phyloP scores from a whole-genome alignment of 2,888 invertebrate genomes.

The Leuctra nigra region DNA sequence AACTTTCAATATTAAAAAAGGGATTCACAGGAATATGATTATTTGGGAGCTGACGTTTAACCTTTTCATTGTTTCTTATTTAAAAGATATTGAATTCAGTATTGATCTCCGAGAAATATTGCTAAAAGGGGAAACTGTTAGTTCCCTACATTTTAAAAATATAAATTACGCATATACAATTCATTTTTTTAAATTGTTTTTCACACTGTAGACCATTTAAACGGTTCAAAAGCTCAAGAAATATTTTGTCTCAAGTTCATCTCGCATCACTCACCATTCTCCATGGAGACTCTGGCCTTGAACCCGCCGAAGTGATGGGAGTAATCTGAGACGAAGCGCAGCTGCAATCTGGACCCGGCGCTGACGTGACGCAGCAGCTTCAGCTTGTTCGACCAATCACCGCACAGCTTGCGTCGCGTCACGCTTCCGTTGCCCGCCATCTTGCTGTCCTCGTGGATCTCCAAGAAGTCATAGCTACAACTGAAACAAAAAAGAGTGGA shows the following conservation, averaged over 20 bases:
- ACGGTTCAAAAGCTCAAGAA: too few relatives aligned
- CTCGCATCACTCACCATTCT: constrained; percentile 55
- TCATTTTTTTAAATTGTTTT: too few relatives aligned
- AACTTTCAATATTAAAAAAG: too few relatives aligned
- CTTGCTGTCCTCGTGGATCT: constrained; percentile 20
- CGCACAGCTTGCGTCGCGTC: constrained; percentile 44
- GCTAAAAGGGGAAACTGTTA: too few relatives aligned
- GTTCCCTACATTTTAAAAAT: too few relatives aligned
- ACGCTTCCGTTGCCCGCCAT: constrained; percentile 9
- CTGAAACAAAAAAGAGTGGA: constrained; percentile 49
- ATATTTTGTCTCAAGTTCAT: neutral
- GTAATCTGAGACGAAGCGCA: constrained; percentile 70
- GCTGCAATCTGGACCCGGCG: constrained; percentile 50
- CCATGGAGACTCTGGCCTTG: constrained; percentile 62
- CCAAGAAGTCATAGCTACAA: constrained; percentile 66
- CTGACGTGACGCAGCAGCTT: constrained; percentile 66
- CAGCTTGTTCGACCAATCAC: constrained; percentile 72
- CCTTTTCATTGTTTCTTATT: too few relatives aligned
- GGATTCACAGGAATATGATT: too few relatives aligned
- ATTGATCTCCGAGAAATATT: too few relatives aligned
- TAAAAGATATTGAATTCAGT: too few relatives aligned
- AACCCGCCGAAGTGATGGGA: constrained; percentile 70
- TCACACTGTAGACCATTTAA: too few relatives aligned
- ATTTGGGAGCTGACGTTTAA: too few relatives aligned
- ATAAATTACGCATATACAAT: too few relatives aligned